Conservation (phyloP, 2,888 invertebrate genomes). For the Schrankia costaestrigalis region DNA sequence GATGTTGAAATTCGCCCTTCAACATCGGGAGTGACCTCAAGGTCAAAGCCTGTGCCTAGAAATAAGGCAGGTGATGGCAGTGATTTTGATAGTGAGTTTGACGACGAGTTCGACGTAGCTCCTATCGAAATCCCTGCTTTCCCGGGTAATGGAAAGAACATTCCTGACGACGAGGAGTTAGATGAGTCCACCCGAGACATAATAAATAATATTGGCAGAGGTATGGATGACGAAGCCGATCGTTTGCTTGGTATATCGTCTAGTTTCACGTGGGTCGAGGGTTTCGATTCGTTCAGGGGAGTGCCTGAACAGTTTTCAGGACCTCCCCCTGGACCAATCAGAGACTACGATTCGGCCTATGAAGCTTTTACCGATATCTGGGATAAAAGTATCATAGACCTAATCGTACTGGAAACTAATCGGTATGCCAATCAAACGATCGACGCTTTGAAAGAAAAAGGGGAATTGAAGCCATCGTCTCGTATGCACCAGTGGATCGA, state of each 20-base stretch:
- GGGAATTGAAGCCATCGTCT: slow-evolving; percentile 7
- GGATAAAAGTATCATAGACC: slow-evolving; percentile 19
- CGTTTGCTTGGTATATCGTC: slow-evolving; percentile 8
- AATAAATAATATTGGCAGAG: slow-evolving; percentile 11
- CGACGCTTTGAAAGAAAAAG: slow-evolving; percentile 1
- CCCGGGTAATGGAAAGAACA: slow-evolving; percentile 1
- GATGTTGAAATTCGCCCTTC: slow-evolving; percentile 2
- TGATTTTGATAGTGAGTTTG: slow-evolving; percentile 19
- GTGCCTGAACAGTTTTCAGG: slow-evolving; percentile 15
- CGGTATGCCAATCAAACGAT: slow-evolving; percentile 24
- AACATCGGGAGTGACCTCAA: slow-evolving; percentile 1
- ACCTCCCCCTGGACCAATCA: slow-evolving; percentile 20
- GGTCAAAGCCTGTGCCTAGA: not conserved
- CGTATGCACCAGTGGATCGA: slow-evolving; percentile 19
- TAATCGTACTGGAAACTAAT: slow-evolving; percentile 26
- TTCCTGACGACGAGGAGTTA: slow-evolving; percentile 22
- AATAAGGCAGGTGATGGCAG: slow-evolving; percentile 4
- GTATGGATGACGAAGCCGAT: slow-evolving; percentile 22
- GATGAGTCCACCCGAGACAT: slow-evolving; percentile 9
- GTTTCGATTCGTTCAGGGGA: slow-evolving; percentile 21
- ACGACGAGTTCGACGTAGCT: slow-evolving; percentile 15
- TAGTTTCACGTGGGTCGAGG: slow-evolving; percentile 9
- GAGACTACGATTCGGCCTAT: slow-evolving; percentile 18
- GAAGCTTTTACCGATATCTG: slow-evolving; percentile 24
- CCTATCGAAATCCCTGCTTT: slow-evolving; percentile 4